These are phyloP conservation scores for Sprattus sprattus DNA, from an alignment of 2,113 vertebrate species.

Conservation along the genomic window DNA sequence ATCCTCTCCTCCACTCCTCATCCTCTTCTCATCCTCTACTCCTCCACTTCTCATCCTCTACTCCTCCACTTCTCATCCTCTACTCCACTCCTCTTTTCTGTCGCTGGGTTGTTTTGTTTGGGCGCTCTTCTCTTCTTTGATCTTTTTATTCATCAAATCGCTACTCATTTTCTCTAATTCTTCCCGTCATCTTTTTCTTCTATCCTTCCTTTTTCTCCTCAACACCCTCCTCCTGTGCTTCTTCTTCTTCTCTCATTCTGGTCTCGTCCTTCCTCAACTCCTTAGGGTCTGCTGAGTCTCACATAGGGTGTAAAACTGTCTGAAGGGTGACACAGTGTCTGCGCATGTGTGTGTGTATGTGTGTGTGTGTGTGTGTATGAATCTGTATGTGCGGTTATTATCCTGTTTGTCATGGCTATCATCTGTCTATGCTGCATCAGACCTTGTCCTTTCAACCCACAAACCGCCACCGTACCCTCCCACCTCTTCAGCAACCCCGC, in stretches of 20 bases:
- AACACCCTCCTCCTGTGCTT: too few species aligned
- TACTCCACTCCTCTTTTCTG: background rate
- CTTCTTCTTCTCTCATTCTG: background rate
- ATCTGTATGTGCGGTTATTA: background rate
- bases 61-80: background rate
- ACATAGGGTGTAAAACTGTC: background rate
- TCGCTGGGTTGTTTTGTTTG: too few species aligned
- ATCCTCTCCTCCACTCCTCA: background rate
- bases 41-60: background rate
- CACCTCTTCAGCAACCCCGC: background rate
- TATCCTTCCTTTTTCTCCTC: background rate
- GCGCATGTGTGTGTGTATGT: background rate
- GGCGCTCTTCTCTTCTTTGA: too few species aligned
- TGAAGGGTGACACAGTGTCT: background rate
- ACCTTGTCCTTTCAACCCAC: slow-evolving; percentile 52
- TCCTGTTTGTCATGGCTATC: slow-evolving; percentile 23
- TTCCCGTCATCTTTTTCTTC: too few species aligned
- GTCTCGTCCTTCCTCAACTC: background rate
- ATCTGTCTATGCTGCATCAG: slow-evolving; percentile 38
- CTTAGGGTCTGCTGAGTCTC: background rate
- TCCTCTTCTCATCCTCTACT: background rate
- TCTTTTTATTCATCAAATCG: too few species aligned
- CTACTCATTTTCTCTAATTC: too few species aligned
- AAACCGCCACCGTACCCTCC: slow-evolving; percentile 11
- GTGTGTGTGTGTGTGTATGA: slow-evolving; percentile 23